Base-by-base conservation (phyloP, 1,140 invertebrate genomes). In the Microplitis mediator region DNA sequence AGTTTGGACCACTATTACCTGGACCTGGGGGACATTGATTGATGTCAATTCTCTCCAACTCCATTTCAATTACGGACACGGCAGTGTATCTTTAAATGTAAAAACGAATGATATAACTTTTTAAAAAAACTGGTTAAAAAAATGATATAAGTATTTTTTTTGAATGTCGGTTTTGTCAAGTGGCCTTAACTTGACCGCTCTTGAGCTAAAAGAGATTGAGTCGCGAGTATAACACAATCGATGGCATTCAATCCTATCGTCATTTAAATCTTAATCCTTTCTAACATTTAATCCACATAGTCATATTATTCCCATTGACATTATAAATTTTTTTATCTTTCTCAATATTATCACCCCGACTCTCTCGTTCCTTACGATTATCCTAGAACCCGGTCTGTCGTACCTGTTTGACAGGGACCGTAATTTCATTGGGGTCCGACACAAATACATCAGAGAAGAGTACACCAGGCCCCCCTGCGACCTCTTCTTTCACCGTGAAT, bases 11-110 rank as follows among this genome's bases (percentile, higher is more conserved):
- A 72, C 90, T 92, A 86, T 99, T 99, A 34, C 97, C 97, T 79
- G 92, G 85, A 72, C 95, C 94, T 72, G 88, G 87, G 0, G 97
- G 96, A 91, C 97, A 99, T 80, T 98, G 97, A 88, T 99, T 99
- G 84, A 99, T 97, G 85, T 99, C 97, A 87, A 99, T 95, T 79
- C 97, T 90, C 75, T 99, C 96, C 89, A 97, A 97, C 83, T 99
- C 97, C 90, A 98, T 95, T 90, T 99, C 97, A 83, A 98, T 90
- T 0, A 98, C 95, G 0, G 95, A 91, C 61, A 94, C 93, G 32
- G 95, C 97, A 2, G 97, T 97, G 82, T 98, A 98, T 76, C 96
- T 97, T 76, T 74, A 86, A 82, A 62, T 60, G 78, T 39, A 74
- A 69, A 56, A 39, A 72, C 78, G 50, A 62, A 51, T 61, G 16